A percentile compares a stretch with the other conserved stretches of the same genome.
These are phyloP conservation scores for Mya arenaria DNA, from an alignment of 1,140 invertebrate genomes.

Conservation along the genomic window DNA sequence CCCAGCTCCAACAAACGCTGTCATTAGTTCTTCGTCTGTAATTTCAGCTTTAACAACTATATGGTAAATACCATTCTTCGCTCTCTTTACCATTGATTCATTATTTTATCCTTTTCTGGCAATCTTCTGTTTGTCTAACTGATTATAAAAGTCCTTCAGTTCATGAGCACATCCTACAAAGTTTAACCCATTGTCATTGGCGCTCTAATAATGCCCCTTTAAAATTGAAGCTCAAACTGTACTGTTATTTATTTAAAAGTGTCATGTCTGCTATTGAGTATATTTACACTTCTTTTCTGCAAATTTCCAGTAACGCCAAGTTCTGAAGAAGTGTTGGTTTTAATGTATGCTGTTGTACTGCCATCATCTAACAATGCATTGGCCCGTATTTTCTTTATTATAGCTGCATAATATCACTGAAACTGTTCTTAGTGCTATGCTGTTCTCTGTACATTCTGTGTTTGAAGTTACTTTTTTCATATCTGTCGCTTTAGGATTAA, in stretches of 20 bases:
- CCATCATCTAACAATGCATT: slow-evolving; percentile 26
- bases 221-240: background rate
- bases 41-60: slow-evolving; percentile 17
- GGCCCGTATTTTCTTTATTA: background rate
- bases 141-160: too few relatives aligned
- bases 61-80: slow-evolving; percentile 3
- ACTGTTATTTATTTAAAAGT: slow-evolving; percentile 25
- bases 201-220: background rate
- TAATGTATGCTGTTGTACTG: slow-evolving; percentile 26
- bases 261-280: background rate
- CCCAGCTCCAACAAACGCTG: slow-evolving; percentile 62
- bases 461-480: background rate
- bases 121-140: slow-evolving; percentile 23
- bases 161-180: slow-evolving; percentile 13
- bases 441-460: background rate
- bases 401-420: background rate
- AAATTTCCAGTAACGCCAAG: background rate
- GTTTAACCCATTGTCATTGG: slow-evolving; percentile 41
- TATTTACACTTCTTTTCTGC: background rate
- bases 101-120: background rate
- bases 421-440: slow-evolving; percentile 6
- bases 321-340: slow-evolving; percentile 10
- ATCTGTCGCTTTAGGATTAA: background rate
- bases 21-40: slow-evolving; percentile 36
- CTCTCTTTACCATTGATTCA: slow-evolving; percentile 25